Percentiles rank a stretch among this genome's conserved stretches.
Conservation (phyloP, 2,888 invertebrate species). For the Erebia palarica region DNA sequence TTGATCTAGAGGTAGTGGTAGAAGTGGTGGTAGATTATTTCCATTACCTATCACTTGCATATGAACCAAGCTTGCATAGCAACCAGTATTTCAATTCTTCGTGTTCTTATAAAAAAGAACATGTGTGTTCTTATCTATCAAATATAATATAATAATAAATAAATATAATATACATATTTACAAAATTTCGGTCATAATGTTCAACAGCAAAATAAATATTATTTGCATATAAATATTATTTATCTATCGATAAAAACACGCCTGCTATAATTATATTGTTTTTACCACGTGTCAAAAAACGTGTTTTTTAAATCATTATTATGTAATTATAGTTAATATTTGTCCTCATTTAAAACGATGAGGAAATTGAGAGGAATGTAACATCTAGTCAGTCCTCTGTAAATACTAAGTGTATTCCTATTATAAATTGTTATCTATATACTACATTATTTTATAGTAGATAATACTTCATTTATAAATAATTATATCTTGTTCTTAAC, state of each 20-base stretch:
- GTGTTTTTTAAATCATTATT: neutral
- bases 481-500: constrained; percentile 7
- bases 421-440: too few species aligned
- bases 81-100: neutral
- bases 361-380: too few species aligned
- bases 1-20: too few species aligned
- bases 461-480: neutral
- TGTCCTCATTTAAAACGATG: neutral
- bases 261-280: constrained; percentile 3
- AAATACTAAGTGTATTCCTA: too few species aligned
- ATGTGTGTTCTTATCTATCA: neutral
- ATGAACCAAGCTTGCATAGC: neutral
- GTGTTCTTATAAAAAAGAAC: too few species aligned
- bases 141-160: neutral
- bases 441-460: too few species aligned
- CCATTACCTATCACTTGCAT: too few species aligned
- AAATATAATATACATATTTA: too few species aligned
- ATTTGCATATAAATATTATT: neutral
- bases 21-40: too few species aligned
- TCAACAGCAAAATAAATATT: neutral
- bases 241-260: neutral
- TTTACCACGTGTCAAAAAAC: neutral
- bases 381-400: too few species aligned
- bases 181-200: neutral
- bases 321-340: neutral